A percentile compares a stretch with the other conserved stretches of the same genome.
These are phyloP conservation scores for Bedellia somnulentella DNA, from an alignment of 2,888 invertebrate genomes.

Conservation along the genomic window DNA sequence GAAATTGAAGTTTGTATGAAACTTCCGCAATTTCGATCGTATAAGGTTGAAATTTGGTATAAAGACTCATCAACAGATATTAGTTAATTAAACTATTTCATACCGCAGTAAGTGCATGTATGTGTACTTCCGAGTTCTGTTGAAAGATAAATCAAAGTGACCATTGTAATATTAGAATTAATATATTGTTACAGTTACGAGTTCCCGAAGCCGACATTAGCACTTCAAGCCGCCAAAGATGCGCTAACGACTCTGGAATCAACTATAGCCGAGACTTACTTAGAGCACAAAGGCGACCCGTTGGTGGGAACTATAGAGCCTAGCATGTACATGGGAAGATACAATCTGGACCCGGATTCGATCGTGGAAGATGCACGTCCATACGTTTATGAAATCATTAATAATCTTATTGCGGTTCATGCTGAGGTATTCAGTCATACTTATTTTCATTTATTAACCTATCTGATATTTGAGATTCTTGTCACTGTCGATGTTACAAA, in stretches of 20 bases:
- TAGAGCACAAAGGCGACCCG: constrained; percentile 91
- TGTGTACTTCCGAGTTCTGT: too few relatives aligned
- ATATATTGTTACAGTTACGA: too few relatives aligned
- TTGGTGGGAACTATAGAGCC: constrained; percentile 95
- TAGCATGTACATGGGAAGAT: constrained; percentile 90
- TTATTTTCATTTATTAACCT: not conserved
- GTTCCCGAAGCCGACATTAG: constrained; percentile 74
- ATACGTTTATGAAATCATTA: constrained; percentile 86
- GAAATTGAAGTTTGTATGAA: too few relatives aligned
- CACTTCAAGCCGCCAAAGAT: constrained; percentile 69
- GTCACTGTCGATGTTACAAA: too few relatives aligned
- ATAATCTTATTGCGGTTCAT: constrained; percentile 78
- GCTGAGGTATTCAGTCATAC: constrained; percentile 58
- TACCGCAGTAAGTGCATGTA: too few relatives aligned
- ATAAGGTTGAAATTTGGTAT: too few relatives aligned
- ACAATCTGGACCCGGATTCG: constrained; percentile 80
- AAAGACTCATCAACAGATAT: too few relatives aligned
- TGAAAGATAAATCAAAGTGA: too few relatives aligned
- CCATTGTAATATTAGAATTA: too few relatives aligned
- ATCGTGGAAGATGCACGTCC: constrained; percentile 78
- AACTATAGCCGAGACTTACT: constrained; percentile 74
- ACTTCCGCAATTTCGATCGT: too few relatives aligned
- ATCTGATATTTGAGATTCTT: too few relatives aligned
- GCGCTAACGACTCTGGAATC: constrained; percentile 63
- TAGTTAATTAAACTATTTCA: too few relatives aligned